Conservation (phyloP, 2,888 invertebrate species). For the Chrysina gloriosa region DNA sequence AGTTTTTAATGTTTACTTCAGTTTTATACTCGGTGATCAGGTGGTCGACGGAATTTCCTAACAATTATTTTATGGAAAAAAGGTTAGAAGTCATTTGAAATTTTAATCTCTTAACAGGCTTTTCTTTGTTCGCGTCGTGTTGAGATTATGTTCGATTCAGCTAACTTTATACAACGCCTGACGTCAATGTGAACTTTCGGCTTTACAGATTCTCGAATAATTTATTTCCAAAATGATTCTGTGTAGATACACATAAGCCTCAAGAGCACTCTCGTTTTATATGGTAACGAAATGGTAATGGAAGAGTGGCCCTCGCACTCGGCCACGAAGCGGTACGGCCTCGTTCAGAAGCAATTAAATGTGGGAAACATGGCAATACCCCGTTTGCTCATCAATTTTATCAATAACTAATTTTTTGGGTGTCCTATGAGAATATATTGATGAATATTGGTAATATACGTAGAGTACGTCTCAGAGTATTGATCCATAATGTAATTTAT, state of each 20-base stretch:
- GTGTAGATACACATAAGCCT: conserved; percentile 16
- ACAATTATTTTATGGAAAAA: neutral
- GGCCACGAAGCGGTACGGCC: neutral
- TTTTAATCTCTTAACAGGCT: neutral
- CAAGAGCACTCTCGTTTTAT: conserved; percentile 27
- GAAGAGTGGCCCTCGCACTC: conserved; percentile 10
- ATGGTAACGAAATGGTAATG: conserved; percentile 19
- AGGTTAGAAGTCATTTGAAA: neutral
- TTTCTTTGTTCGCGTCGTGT: neutral
- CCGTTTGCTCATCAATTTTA: conserved; percentile 9
- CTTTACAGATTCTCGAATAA: conserved; percentile 14
- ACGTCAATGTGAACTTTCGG: conserved; percentile 10
- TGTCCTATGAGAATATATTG: too few species aligned
- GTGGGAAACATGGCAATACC: neutral
- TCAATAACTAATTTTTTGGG: neutral
- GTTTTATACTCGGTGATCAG: too few species aligned
- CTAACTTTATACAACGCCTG: neutral
- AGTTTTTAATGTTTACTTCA: neutral
- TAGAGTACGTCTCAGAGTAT: too few species aligned
- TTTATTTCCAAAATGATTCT: conserved; percentile 32
- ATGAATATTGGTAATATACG: too few species aligned
- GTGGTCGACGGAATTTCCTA: too few species aligned
- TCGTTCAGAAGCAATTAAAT: conserved; percentile 10
- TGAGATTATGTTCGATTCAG: neutral
- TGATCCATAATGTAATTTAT: too few species aligned